Evolutionary conservation across 2,113 vertebrate genomes (phyloP), one percentile per base, ranked within the genome.

Genomic region (Macroglossus sobrinus): DNA sequence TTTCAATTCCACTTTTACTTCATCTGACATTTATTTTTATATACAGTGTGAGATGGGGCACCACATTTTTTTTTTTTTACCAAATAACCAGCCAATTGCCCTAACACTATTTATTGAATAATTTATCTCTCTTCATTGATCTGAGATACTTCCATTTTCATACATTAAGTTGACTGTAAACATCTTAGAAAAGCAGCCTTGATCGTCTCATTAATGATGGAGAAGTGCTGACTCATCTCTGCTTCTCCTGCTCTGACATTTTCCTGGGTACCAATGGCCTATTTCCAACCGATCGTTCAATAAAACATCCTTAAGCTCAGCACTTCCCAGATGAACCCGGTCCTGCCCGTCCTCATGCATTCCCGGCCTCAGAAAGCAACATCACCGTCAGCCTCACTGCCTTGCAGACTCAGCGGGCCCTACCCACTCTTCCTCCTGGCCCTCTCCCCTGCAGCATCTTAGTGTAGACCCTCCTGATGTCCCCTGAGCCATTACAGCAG

Each of bases 71-170:
- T 78, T 84, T 76, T 69, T 78, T 84, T 90, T 80, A 84, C 35
- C 16, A 45, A 84, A 80, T 72, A 94, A 47, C 80, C 76, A 91
- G 84, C 40, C 72, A 93, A 19, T 94, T 92, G 87, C 55, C 43
- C n/a, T 30, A 84, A 59, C 53, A 55, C 10, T 85, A 45, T 90
- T 86, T 87, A 95, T 69, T 80, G 53, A 96, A 95, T 94, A 90
- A 92, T 96, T 97, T 71, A 86, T 84, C 84, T 96, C 93, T 92
- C 59, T 30, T 64, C 64, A 91, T 76, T 92, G 85, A 96, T 92
- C 74, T 84, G 89, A 91, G 66, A 95, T 82, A 76, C 45, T 95
- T 95, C 78, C 76, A 91, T 94, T 95, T 94, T 47, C 74, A 78
- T 87, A 89, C 66, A 81, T 91, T 93, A 88, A 22, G 71, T 89